These are phyloP conservation scores for Pentalonia nigronervosa DNA, from an alignment of 1,140 invertebrate species.

Conservation along the genomic window DNA sequence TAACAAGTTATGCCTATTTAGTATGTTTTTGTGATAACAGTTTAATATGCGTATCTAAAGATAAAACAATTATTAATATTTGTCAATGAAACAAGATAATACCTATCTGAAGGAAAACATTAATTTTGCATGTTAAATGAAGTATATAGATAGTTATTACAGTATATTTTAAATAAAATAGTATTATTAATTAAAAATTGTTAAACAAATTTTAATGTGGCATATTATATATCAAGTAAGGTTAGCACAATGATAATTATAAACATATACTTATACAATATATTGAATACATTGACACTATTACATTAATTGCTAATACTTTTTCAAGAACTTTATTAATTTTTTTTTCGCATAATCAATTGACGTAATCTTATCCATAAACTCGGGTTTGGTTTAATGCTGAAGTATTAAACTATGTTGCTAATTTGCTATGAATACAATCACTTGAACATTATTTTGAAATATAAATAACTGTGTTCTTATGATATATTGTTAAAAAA, in stretches of 20 bases:
- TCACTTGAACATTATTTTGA: background rate
- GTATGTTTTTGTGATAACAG: too few species aligned
- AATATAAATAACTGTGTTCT: background rate
- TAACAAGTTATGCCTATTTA: too few species aligned
- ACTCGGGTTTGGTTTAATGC: background rate
- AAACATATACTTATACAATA: background rate
- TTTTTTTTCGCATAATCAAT: background rate
- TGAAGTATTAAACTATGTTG: background rate
- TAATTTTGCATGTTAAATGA: background rate
- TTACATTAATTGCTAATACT: background rate
- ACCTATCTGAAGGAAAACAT: background rate
- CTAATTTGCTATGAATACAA: background rate
- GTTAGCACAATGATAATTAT: background rate
- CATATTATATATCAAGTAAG: background rate
- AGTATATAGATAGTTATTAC: background rate
- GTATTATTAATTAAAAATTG: background rate
- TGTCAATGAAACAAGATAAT: background rate
- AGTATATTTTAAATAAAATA: background rate
- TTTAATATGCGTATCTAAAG: too few species aligned
- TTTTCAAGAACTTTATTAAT: background rate
- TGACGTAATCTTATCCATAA: background rate
- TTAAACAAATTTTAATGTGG: background rate
- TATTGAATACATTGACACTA: background rate
- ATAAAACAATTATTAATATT: background rate
- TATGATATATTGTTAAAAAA: background rate